These are phyloP conservation scores for Centroberyx gerrardi DNA, from an alignment of 2,797 vertebrate genomes.

Conservation along the genomic window DNA sequence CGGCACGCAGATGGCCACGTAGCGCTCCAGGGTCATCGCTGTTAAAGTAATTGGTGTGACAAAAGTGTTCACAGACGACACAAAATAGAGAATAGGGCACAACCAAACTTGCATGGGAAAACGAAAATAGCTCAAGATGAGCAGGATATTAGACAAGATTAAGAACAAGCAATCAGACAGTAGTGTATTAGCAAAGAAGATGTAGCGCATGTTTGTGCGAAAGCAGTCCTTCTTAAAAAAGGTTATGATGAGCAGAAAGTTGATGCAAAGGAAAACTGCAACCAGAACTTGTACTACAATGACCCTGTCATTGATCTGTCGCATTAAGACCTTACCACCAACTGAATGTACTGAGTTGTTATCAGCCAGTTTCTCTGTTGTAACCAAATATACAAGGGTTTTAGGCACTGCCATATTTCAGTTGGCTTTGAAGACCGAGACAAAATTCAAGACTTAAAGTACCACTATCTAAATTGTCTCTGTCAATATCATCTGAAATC, in stretches of 20 bases:
- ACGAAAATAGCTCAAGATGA: conserved; percentile 5
- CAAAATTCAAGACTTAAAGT: neutral
- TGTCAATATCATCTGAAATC: too few relatives aligned
- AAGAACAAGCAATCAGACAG: conserved; percentile 66
- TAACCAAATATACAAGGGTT: neutral
- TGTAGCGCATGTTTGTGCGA: conserved; percentile 69
- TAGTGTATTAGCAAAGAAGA: conserved; percentile 74
- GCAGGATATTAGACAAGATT: conserved; percentile 44
- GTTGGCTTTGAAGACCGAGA: neutral
- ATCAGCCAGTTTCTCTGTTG: neutral
- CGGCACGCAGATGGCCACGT: conserved; percentile 78
- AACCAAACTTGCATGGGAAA: conserved; percentile 22
- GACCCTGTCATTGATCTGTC: conserved; percentile 9
- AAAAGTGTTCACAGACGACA: neutral
- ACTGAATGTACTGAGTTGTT: conserved; percentile 1
- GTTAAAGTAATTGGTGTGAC: conserved; percentile 74
- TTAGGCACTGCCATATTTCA: neutral
- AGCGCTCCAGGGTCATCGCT: conserved; percentile 78
- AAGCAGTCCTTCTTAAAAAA: conserved; percentile 70
- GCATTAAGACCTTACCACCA: neutral
- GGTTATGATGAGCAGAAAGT: conserved; percentile 62
- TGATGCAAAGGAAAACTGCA: conserved; percentile 68
- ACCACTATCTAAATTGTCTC: too few relatives aligned
- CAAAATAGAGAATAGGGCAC: conserved; percentile 38
- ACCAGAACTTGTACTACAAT: conserved; percentile 67